phyloP scores from a whole-genome alignment of 2,797 vertebrate species.

The Urophycis tenuis region DNA sequence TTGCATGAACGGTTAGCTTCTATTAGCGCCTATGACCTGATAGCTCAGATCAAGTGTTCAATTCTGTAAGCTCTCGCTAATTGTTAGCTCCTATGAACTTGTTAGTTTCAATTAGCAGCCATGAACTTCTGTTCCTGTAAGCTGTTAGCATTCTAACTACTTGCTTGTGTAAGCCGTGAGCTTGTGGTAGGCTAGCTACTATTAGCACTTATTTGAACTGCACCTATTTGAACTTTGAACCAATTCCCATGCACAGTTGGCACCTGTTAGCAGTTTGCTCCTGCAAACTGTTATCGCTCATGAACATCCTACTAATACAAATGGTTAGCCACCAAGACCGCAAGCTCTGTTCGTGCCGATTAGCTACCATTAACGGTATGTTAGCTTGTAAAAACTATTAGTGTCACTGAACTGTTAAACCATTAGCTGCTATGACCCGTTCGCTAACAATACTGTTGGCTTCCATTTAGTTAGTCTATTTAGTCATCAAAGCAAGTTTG shows the following conservation, averaged over 20 bases:
- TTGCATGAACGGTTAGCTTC: too few species aligned
- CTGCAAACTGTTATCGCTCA: too few species aligned
- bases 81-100: not conserved
- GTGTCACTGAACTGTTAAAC: too few species aligned
- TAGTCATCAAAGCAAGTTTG: not conserved
- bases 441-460: not conserved
- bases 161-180: not conserved
- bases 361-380: not conserved
- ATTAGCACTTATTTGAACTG: not conserved
- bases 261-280: too few species aligned
- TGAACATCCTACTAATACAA: not conserved
- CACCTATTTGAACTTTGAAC: not conserved
- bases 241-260: not conserved
- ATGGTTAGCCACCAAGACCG: not conserved
- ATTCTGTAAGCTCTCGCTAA: too few species aligned
- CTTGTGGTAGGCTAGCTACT: not conserved
- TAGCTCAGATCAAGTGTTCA: too few species aligned
- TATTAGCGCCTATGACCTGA: too few species aligned
- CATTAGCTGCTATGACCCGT: not conserved
- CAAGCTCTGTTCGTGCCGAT: too few species aligned
- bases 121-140: not conserved
- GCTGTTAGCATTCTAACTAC: not conserved
- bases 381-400: not conserved
- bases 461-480: not conserved
- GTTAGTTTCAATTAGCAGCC: too few species aligned